Evolutionary conservation across 2,888 invertebrate genomes (phyloP).

Genomic region (Bombyx huttoni): DNA sequence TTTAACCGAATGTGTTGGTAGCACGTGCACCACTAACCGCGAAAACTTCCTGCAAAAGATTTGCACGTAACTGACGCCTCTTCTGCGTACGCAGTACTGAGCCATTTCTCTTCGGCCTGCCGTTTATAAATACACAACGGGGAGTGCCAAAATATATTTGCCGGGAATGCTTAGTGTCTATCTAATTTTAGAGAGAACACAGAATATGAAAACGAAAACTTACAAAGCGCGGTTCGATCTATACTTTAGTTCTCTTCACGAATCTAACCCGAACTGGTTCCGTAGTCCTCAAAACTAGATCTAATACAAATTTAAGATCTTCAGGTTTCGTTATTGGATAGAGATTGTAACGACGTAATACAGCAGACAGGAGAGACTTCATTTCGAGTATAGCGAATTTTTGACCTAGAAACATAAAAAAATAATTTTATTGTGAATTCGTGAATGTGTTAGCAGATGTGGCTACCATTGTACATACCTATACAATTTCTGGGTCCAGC

Average conservation of each 20-base stretch:
- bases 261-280: slow-evolving; percentile 41
- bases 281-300: slow-evolving; percentile 41
- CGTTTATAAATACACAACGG: slow-evolving; percentile 56
- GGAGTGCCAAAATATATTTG: slow-evolving; percentile 43
- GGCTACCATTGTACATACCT: slow-evolving; percentile 44
- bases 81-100: slow-evolving; percentile 42
- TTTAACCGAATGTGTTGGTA: slow-evolving; percentile 8
- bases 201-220: slow-evolving; percentile 7
- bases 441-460: neutral
- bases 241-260: slow-evolving; percentile 13
- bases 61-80: slow-evolving; percentile 24
- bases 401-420: slow-evolving; percentile 50
- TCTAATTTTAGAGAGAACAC: slow-evolving; percentile 31
- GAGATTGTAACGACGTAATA: slow-evolving; percentile 56
- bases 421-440: neutral
- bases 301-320: slow-evolving; percentile 30
- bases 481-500: slow-evolving; percentile 80
- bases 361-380: slow-evolving; percentile 60
- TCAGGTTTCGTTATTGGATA: slow-evolving; percentile 52
- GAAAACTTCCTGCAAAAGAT: slow-evolving; percentile 16
- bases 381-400: slow-evolving; percentile 73
- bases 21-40: slow-evolving; percentile 19
- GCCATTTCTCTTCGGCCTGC: slow-evolving; percentile 36
- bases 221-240: neutral
- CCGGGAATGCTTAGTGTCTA: slow-evolving; percentile 18